These are phyloP conservation scores for Poecilia velifera DNA, from an alignment of 2,797 vertebrate species.

Conservation along the genomic window DNA sequence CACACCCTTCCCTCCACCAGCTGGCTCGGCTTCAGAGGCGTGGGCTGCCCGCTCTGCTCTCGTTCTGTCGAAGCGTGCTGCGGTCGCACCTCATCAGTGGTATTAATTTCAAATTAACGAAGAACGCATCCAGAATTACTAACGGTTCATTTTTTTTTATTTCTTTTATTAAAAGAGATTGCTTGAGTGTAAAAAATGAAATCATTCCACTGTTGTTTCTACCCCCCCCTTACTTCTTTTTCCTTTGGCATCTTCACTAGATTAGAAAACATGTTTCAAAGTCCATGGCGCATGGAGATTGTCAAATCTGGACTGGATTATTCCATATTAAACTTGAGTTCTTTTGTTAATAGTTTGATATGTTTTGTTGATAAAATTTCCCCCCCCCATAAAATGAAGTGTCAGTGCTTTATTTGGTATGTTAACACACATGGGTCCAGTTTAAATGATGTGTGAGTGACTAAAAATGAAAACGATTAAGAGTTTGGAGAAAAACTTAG, in stretches of 20 bases:
- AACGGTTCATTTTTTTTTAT: background rate
- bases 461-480: background rate
- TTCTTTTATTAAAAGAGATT: background rate
- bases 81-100: constrained; percentile 14
- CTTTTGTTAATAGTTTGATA: background rate
- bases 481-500: background rate
- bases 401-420: background rate
- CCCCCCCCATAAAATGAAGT: background rate
- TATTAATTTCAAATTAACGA: constrained; percentile 21
- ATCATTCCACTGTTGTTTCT: background rate
- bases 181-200: background rate
- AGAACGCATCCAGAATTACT: constrained; percentile 37
- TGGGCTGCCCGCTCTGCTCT: background rate
- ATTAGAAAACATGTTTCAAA: background rate
- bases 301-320: background rate
- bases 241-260: background rate
- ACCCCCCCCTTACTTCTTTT: background rate
- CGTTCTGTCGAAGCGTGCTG: constrained; percentile 12
- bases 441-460: background rate
- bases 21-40: constrained; percentile 27
- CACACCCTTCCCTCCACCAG: constrained; percentile 43
- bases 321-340: background rate
- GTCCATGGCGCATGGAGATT: background rate
- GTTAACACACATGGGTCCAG: background rate
- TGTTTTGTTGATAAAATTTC: background rate